phyloP scores from a whole-genome alignment of 1,140 invertebrate genomes.

The Musca vetustissima region DNA sequence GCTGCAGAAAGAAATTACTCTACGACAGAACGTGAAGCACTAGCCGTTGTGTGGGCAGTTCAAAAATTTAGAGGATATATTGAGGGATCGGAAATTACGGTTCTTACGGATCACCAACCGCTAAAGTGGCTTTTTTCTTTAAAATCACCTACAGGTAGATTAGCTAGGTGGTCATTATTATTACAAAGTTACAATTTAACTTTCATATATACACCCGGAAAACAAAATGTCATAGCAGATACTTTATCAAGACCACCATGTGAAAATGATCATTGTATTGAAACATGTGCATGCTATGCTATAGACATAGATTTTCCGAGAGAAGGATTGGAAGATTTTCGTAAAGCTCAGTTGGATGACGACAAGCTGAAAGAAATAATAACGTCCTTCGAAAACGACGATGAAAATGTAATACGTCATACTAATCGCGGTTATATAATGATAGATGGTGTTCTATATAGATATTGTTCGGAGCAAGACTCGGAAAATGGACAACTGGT shows the following conservation, averaged over 20 bases:
- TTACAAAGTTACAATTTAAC: constrained; percentile 54
- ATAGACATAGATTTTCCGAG: not conserved
- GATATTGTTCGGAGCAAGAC: not conserved
- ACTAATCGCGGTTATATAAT: not conserved
- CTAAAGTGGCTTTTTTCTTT: constrained; percentile 57
- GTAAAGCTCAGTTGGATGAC: not conserved
- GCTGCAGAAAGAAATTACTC: constrained; percentile 56
- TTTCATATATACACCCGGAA: not conserved
- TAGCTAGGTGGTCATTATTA: constrained; percentile 57
- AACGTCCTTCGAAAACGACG: not conserved
- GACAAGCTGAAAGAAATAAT: not conserved
- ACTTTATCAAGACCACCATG: not conserved
- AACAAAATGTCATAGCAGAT: not conserved
- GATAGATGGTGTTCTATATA: not conserved
- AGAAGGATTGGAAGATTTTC: not conserved
- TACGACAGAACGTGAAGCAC: constrained; percentile 56
- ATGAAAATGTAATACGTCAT: not conserved
- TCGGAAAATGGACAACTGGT: not conserved
- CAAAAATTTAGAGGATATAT: constrained; percentile 54
- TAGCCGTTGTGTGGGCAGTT: constrained; percentile 58
- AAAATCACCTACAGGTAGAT: constrained; percentile 51
- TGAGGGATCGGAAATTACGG: constrained; percentile 46
- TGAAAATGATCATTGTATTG: not conserved
- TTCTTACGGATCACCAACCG: constrained; percentile 59
- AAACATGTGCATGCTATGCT: not conserved